Conservation (phyloP, 2,797 vertebrate genomes). For the Coreius guichenoti region DNA sequence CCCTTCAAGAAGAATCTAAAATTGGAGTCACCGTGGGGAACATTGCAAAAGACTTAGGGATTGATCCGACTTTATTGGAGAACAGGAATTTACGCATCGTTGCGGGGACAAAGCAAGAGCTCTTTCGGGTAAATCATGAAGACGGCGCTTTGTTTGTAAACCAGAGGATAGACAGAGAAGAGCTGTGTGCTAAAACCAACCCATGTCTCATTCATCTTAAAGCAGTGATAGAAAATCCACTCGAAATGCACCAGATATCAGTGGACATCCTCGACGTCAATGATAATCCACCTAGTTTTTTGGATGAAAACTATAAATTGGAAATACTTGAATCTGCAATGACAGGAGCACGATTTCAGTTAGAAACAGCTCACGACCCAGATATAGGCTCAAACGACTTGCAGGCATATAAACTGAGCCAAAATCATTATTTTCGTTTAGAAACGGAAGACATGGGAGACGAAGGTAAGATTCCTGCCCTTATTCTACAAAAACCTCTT, state of each 20-base stretch:
- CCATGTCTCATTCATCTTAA: conserved; percentile 77
- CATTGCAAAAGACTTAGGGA: conserved; percentile 80
- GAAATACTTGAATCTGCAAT: conserved; percentile 77
- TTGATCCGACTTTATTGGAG: conserved; percentile 68
- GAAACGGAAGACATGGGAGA: conserved; percentile 76
- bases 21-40: conserved; percentile 75
- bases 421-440: conserved; percentile 76
- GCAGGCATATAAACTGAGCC: conserved; percentile 78
- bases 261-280: conserved; percentile 80
- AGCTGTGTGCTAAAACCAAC: conserved; percentile 74
- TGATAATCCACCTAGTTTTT: conserved; percentile 80
- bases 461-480: conserved; percentile 76
- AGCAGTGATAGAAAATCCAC: conserved; percentile 79
- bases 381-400: conserved; percentile 80
- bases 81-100: conserved; percentile 76
- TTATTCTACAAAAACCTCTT: conserved; percentile 73
- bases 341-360: conserved; percentile 76
- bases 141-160: conserved; percentile 77
- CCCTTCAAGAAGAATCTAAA: conserved; percentile 79
- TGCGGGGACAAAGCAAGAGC: conserved; percentile 79
- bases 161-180: conserved; percentile 80
- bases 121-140: conserved; percentile 76
- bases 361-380: conserved; percentile 81
- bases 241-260: conserved; percentile 77
- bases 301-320: conserved; percentile 72